Evolutionary conservation across 2,888 invertebrate species (phyloP).

Genomic region (Cordilura impudica): DNA sequence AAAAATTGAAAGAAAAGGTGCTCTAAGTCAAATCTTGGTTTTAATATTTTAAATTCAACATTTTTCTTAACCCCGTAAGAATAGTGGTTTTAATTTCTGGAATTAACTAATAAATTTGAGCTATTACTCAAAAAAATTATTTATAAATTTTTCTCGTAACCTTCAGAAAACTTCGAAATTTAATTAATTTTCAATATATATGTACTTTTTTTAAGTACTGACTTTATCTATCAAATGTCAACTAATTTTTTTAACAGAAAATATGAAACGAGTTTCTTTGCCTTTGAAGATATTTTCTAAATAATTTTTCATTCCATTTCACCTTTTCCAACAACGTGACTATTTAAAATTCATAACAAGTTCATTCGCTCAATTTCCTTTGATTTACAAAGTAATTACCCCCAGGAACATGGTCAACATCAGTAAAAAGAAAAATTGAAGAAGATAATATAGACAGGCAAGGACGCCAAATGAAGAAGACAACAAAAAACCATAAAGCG

Average conservation of each 20-base stretch:
- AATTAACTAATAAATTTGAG: too few species aligned
- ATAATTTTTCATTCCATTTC: background rate
- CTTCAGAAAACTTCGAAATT: too few species aligned
- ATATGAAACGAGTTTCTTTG: background rate
- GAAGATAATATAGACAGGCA: background rate
- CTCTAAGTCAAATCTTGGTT: too few species aligned
- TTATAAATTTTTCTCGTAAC: too few species aligned
- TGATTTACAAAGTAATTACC: constrained; percentile 73
- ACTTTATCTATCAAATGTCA: background rate
- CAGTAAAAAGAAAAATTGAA: background rate
- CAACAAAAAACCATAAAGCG: background rate
- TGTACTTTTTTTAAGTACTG: too few species aligned
- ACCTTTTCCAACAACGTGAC: constrained; percentile 27
- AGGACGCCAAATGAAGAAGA: background rate
- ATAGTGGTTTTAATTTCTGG: too few species aligned
- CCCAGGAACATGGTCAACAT: constrained; percentile 40
- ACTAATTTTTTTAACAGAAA: background rate
- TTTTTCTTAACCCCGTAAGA: too few species aligned
- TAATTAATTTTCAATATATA: too few species aligned
- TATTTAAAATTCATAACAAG: constrained; percentile 70
- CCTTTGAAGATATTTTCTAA: background rate
- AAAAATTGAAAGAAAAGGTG: too few species aligned
- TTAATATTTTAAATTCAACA: too few species aligned
- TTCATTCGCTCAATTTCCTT: constrained; percentile 75
- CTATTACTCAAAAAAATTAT: too few species aligned